Conservation (phyloP, 2,888 invertebrate species). For the Malacosoma neustria region DNA sequence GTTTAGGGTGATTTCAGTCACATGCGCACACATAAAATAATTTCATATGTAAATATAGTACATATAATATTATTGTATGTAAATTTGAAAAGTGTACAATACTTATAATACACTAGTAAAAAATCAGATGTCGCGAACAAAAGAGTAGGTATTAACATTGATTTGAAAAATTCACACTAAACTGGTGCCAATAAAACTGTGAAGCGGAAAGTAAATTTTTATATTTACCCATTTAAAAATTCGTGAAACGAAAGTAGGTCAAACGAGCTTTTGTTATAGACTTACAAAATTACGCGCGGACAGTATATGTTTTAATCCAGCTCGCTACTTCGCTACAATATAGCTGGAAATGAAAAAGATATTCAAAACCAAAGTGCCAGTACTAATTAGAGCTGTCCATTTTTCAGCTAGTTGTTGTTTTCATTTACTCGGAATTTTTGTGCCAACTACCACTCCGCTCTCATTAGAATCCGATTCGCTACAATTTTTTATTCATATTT, state of each 20-base stretch:
- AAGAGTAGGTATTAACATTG: neutral
- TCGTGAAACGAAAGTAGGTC: slow-evolving; percentile 26
- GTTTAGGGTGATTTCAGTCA: too few relatives aligned
- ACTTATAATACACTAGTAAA: too few relatives aligned
- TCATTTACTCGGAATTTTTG: neutral
- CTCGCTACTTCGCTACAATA: neutral
- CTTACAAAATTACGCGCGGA: neutral
- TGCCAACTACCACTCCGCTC: slow-evolving; percentile 17
- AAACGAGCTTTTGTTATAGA: slow-evolving; percentile 20
- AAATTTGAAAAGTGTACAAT: neutral
- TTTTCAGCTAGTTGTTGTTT: slow-evolving; percentile 30
- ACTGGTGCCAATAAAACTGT: slow-evolving; percentile 21
- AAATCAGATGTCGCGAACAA: neutral
- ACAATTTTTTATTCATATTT: slow-evolving; percentile 22
- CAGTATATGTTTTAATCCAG: neutral
- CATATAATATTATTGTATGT: neutral
- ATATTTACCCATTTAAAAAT: slow-evolving; percentile 29
- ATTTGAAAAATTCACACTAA: slow-evolving; percentile 8
- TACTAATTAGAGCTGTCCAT: slow-evolving; percentile 43
- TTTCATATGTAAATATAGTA: too few relatives aligned
- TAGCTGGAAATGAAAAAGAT: neutral
- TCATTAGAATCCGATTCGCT: slow-evolving; percentile 31
- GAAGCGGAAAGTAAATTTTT: slow-evolving; percentile 22
- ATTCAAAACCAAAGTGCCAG: neutral
- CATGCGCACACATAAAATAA: too few relatives aligned